A percentile compares a stretch with the other conserved stretches of the same genome.
phyloP scores from a whole-genome alignment of 2,113 vertebrate species.

The Lamprotornis superbus region DNA sequence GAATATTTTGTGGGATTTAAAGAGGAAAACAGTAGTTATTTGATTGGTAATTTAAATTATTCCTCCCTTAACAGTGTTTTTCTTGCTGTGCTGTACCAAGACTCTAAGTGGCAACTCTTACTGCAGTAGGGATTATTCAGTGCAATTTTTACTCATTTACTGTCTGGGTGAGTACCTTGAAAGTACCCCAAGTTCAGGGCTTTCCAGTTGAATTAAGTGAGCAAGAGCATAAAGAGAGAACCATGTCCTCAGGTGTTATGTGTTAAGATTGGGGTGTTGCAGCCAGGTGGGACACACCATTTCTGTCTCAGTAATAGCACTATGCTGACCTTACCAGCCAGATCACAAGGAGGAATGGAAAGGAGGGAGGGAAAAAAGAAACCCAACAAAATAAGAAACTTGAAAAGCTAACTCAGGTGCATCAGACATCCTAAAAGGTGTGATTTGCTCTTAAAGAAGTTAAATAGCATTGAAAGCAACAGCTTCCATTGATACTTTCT shows the following conservation, averaged over 20 bases:
- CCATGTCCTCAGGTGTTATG: not conserved
- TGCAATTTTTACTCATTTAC: not conserved
- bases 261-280: not conserved
- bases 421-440: not conserved
- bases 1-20: not conserved
- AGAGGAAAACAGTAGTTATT: not conserved
- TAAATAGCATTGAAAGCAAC: not conserved
- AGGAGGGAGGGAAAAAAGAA: not conserved
- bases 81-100: conserved; percentile 2
- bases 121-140: not conserved
- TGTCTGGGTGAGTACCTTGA: not conserved
- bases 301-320: not conserved
- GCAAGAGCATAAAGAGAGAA: not conserved
- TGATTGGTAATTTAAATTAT: not conserved
- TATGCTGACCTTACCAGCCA: not conserved
- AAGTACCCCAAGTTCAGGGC: not conserved
- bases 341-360: not conserved
- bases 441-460: not conserved
- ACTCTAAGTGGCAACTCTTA: not conserved
- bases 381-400: not conserved
- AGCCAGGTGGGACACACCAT: not conserved
- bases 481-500: not conserved
- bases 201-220: not conserved
- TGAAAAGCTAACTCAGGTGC: conserved; percentile 52
- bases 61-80: not conserved